Base-by-base conservation (phyloP, 2,113 vertebrate species). In the Dendrocopos noguchii region DNA sequence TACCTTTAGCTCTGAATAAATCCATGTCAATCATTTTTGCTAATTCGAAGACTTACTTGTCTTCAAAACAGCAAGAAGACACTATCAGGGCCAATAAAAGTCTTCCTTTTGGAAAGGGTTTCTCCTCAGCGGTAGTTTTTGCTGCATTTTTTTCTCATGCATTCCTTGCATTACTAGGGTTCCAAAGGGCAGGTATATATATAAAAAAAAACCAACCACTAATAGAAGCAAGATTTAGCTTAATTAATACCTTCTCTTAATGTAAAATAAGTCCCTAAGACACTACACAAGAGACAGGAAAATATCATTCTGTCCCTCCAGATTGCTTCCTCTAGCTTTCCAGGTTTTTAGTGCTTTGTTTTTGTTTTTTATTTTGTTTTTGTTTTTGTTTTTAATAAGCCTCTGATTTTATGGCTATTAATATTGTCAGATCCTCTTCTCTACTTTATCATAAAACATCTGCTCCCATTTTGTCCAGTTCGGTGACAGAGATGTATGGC, bases 401-500 rank as follows among this genome's bases (percentile, higher is more conserved):
- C 50, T 85, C 77, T 91, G 88, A 93, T 72, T 77, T 92, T 76
- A 70, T 75, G 39, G 33, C 66, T 95, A 81, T 96, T 97, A 97
- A 91, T 91, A 95, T 84, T 95, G 90, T 92, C 77, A 90, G 91
- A 94, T 94, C 78, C 56, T 80, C 67, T 95, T 94, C 87, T 94
- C 79, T 36, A 84, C 74, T 78, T 90, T 93, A 57, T 96, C 96
- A 89, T 95, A 71, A 97, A 97, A 97, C 93, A 96, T 97, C 95
- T 97, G 94, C 90, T 95, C 84, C 73, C 93, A 93, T 94, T 97
- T 96, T 96, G 87, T 92, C 94, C 84, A 94, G 31, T 95, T 76
- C 91, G 73, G 81, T 97, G 94, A 97, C 87, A 96, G 95, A 97
- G 94, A 97, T 93, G 36, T 96, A 94, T 95, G 83, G 65, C 71